Conservation (phyloP, 2,113 vertebrate genomes). For the Rhea americana region DNA sequence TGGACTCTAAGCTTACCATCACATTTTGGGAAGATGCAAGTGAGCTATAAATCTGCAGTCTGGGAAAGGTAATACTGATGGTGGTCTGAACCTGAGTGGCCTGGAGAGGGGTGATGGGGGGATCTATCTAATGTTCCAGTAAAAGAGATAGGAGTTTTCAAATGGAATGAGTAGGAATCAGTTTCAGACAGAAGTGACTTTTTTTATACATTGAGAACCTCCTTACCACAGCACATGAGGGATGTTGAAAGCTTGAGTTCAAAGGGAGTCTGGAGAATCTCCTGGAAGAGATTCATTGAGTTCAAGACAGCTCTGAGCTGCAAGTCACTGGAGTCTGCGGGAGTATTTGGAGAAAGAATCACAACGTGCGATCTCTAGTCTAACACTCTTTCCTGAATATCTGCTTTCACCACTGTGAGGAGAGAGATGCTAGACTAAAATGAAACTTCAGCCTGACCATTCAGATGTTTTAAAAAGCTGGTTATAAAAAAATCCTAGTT, state of each 20-base stretch:
- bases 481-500: not conserved
- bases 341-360: not conserved
- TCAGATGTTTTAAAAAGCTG: not conserved
- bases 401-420: not conserved
- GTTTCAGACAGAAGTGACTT: not conserved
- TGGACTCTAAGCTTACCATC: not conserved
- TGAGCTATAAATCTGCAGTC: not conserved
- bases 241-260: not conserved
- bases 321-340: not conserved
- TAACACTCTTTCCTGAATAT: accelerated
- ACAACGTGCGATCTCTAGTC: not conserved
- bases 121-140: not conserved
- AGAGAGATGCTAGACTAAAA: not conserved
- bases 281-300: not conserved
- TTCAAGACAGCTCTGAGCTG: not conserved
- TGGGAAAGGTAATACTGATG: not conserved
- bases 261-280: not conserved
- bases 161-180: not conserved
- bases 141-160: not conserved
- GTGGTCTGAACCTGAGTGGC: not conserved
- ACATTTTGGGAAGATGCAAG: not conserved
- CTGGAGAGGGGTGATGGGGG: not conserved
- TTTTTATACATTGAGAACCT: not conserved
- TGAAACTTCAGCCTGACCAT: not conserved
- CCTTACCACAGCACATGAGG: accelerated